Evolutionary conservation across 2,888 invertebrate genomes (phyloP).

Genomic region (Capitulum mitella): DNA sequence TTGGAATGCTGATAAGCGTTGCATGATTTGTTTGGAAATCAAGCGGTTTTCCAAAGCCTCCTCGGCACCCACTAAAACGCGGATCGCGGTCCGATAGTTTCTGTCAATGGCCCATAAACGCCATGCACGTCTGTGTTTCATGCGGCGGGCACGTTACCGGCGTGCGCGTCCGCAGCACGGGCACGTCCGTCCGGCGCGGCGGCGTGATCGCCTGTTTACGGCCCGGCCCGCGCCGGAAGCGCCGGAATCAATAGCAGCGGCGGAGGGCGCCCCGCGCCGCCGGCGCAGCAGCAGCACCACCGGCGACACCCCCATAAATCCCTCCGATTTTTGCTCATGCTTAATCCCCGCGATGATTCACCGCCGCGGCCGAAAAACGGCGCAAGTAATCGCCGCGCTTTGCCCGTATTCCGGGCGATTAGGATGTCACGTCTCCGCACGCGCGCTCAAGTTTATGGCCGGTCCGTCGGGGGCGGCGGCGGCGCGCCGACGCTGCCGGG

Average conservation of each 20-base stretch:
- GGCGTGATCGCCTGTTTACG: neutral
- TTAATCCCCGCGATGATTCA: slow-evolving; percentile 10
- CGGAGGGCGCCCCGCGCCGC: neutral
- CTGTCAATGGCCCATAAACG: no score
- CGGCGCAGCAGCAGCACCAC: no score
- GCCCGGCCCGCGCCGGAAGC: slow-evolving; percentile 13
- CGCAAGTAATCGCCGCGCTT: neutral
- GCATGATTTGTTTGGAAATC: no score
- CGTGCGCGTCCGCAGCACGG: no score
- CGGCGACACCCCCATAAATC: neutral
- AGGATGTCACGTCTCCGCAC: neutral
- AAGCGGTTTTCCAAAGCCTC: no score
- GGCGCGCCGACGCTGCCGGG: no score
- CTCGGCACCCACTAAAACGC: no score
- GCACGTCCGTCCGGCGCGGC: no score
- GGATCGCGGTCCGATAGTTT: no score
- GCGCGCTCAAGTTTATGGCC: neutral
- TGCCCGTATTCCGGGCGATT: neutral
- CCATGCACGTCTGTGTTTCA: neutral
- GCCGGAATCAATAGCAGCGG: neutral
- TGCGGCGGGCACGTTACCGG: no score
- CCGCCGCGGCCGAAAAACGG: slow-evolving; percentile 1
- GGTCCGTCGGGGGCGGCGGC: no score
- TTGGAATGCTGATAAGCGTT: no score
- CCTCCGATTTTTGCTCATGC: slow-evolving; percentile 10